Evolutionary conservation across 2,888 invertebrate species (phyloP).

Genomic region (Agriopis leucophaearia): DNA sequence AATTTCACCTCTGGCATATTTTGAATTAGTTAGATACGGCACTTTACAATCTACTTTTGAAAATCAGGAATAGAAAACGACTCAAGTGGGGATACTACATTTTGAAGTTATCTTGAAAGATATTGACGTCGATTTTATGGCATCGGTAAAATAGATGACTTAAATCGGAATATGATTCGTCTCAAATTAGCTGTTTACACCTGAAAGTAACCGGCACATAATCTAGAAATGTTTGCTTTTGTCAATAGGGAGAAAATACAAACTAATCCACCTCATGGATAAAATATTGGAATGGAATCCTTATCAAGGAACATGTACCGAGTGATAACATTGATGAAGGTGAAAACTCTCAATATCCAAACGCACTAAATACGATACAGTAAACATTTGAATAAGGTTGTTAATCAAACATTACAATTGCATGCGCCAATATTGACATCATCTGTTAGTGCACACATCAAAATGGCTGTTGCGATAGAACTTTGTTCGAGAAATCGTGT

Average conservation of each 20-base stretch:
- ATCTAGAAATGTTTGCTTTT: too few relatives aligned
- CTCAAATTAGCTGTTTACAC: too few relatives aligned
- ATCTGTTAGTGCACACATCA: slow-evolving; percentile 4
- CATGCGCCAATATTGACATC: slow-evolving; percentile 29
- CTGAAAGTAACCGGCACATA: too few relatives aligned
- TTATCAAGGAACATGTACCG: slow-evolving; percentile 17
- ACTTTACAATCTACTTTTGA: neutral
- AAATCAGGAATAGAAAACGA: neutral
- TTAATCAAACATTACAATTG: slow-evolving; percentile 4
- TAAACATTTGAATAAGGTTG: slow-evolving; percentile 15
- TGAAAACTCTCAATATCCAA: slow-evolving; percentile 18
- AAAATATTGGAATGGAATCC: slow-evolving; percentile 2
- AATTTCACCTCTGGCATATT: slow-evolving; percentile 4
- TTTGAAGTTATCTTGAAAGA: neutral
- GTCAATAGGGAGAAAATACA: neutral
- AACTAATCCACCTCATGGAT: neutral
- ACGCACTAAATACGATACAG: neutral
- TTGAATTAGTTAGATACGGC: slow-evolving; percentile 7
- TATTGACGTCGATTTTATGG: too few relatives aligned
- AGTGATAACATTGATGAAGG: slow-evolving; percentile 31
- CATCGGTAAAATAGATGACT: too few relatives aligned
- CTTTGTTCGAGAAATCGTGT: neutral
- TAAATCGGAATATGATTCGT: too few relatives aligned
- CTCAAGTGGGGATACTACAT: neutral
- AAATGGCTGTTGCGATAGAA: slow-evolving; percentile 8